These are phyloP conservation scores for Salvelinus fontinalis DNA, from an alignment of 2,113 vertebrate species.

Conservation along the genomic window DNA sequence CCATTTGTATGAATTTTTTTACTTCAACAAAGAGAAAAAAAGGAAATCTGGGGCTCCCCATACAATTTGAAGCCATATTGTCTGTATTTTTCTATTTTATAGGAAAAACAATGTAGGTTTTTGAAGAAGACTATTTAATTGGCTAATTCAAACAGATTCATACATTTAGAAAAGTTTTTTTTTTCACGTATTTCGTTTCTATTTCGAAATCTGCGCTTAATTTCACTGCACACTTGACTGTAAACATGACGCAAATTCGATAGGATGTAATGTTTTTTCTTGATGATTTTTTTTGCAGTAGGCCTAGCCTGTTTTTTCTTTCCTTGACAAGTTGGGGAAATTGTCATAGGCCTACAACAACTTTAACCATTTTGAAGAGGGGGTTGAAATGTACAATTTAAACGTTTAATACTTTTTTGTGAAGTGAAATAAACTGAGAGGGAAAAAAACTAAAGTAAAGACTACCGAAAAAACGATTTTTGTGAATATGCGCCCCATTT, in stretches of 20 bases:
- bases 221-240: not conserved
- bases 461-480: too few species aligned
- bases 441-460: too few species aligned
- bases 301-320: too few species aligned
- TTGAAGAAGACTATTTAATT: not conserved
- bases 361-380: too few species aligned
- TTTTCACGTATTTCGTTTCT: too few species aligned
- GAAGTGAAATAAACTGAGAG: too few species aligned
- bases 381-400: too few species aligned
- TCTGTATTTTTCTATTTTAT: not conserved
- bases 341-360: too few species aligned
- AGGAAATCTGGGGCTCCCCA: not conserved
- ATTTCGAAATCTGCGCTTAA: too few species aligned
- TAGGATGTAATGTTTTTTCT: not conserved
- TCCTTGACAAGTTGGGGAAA: too few species aligned
- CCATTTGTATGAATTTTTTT: not conserved
- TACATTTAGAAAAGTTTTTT: not conserved
- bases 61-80: not conserved
- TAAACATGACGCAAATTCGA: not conserved
- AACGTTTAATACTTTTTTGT: too few species aligned
- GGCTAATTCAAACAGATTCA: not conserved
- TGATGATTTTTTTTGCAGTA: not conserved
- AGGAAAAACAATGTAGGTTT: not conserved
- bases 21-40: not conserved
- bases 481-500: too few species aligned